Evolutionary conservation across 2,888 invertebrate species (phyloP), one percentile per base, ranked within the genome.

Genomic region (Morpho helenor): DNA sequence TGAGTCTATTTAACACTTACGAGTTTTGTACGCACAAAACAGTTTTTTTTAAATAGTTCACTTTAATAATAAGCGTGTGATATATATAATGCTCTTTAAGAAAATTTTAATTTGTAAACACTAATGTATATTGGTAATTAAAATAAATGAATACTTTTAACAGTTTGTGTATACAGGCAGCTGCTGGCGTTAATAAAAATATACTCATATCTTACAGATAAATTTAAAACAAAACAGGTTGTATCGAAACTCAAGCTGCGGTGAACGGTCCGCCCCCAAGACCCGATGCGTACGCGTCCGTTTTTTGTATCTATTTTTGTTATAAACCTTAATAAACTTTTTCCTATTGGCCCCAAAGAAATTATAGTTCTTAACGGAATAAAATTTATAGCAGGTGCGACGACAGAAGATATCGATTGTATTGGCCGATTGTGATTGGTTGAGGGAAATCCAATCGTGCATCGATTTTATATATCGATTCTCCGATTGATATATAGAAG

Each of bases 351-450:
- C 79, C 77, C 74, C 72, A 73, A 80, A 80, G 74, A 83, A 87
- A 87, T 85, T 84, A 82, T 76, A 80, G 56, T 59, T 82, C 81
- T 75, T 69, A 69, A 71, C 68, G 66, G 71, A 82, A 84, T 87
- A 78, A 85, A 86, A 89, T 90, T 88, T 87, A 88, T 89, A 86
- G 87, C 84, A 82, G 82, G 81, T 82, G 82, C 73, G 79, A 77
- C 77, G 67, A 72, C 66, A 65, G 75, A 74, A 56, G 54, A 77
- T 73, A 78, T 77, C 75, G 82, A 80, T 79, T 70, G 76, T 63
- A 72, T 80, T 82, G 76, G 78, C 79, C 75, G 63, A 68, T 62
- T 72, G 59, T 61, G 68, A 82, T 82, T 82, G 82, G 82, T 65
- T 62, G 57, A 58, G 45, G 10, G 60, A 40, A 66, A 64, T 9